Percentiles rank a stretch among this genome's conserved stretches.
Evolutionary conservation across 2,888 invertebrate species (phyloP).

Genomic region (Pterostichus niger): DNA sequence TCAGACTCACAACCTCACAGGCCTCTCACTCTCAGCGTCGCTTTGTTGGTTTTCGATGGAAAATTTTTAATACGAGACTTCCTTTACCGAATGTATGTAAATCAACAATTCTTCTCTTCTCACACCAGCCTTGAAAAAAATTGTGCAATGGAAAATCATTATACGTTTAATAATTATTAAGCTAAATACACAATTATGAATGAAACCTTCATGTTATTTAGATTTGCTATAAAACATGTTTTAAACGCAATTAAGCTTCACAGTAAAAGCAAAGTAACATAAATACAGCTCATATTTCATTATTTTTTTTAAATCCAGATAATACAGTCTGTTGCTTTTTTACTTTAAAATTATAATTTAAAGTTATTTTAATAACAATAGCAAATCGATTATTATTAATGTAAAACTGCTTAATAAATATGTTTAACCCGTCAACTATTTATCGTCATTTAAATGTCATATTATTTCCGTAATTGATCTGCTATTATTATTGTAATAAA

Average conservation of each 20-base stretch:
- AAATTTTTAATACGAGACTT: slow-evolving; percentile 43
- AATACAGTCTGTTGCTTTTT: no score
- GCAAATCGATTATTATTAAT: no score
- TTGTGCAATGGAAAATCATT: slow-evolving; percentile 27
- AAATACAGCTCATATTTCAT: no score
- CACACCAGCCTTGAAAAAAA: slow-evolving; percentile 20
- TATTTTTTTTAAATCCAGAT: no score
- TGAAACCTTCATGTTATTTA: slow-evolving; percentile 29
- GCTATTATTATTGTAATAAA: no score
- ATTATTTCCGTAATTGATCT: no score
- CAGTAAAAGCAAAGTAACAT: background rate
- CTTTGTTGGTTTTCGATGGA: slow-evolving; percentile 31
- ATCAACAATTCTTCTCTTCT: background rate
- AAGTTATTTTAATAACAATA: no score
- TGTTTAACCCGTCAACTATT: no score
- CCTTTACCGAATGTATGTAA: slow-evolving; percentile 35
- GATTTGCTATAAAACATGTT: slow-evolving; percentile 19
- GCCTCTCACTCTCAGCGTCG: background rate
- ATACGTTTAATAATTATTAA: slow-evolving; percentile 13
- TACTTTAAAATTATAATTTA: no score
- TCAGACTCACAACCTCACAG: background rate
- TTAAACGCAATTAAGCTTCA: background rate
- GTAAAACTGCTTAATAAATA: no score
- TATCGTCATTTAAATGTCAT: no score
- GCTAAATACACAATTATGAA: slow-evolving; percentile 40